Evolutionary conservation across 1,140 invertebrate genomes (phyloP), one percentile per base, ranked within the genome.

Genomic region (Lordiphosa collinella): DNA sequence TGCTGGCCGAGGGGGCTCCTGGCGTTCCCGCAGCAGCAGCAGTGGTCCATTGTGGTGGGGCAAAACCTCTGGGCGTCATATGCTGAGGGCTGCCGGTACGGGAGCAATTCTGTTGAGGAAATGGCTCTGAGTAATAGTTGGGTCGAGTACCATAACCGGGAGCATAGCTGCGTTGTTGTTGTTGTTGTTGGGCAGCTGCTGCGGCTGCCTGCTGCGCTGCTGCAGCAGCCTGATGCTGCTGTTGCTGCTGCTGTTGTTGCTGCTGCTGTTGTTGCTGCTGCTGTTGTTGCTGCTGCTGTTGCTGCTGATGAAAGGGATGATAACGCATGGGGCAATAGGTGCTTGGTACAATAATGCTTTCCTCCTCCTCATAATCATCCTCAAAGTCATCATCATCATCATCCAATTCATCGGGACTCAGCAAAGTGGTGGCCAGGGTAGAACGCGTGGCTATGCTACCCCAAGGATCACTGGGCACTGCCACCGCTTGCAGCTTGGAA

Each of bases 311-410:
- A 1, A 75, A 80, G 25, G 80, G 65, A 63, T 87, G 85, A 46
- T 87, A 89, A 5, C 85, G 66, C 46, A n/a, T n/a, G 16, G 86
- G 80, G 40, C 82, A 88, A 47, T 89, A 89, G 44, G 87, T 89
- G 50, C 88, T 84, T 67, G n/a, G n/a, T n/a, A n/a, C n/a, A n/a
- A 89, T 88, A 37, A 88, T 89, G 61, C 86, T 89, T 49, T 89
- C 89, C 48, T 90, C 89, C 62, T 90, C 89, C 61, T 89, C 88
- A 47, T 91, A 89, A 34, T 91, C 90, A 58, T 91, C 91, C n/a
- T n/a, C n/a, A n/a, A n/a, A n/a, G n/a, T n/a, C n/a, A n/a, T n/a
- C n/a, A n/a, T n/a, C n/a, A n/a, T n/a, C n/a, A n/a, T 91, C 90
- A 47, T 89, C 88, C 50, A 88, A 38, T 46, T 90, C 90, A 53